These are phyloP conservation scores for Sternotherus odoratus DNA, from an alignment of 2,797 vertebrate genomes.

Conservation along the genomic window DNA sequence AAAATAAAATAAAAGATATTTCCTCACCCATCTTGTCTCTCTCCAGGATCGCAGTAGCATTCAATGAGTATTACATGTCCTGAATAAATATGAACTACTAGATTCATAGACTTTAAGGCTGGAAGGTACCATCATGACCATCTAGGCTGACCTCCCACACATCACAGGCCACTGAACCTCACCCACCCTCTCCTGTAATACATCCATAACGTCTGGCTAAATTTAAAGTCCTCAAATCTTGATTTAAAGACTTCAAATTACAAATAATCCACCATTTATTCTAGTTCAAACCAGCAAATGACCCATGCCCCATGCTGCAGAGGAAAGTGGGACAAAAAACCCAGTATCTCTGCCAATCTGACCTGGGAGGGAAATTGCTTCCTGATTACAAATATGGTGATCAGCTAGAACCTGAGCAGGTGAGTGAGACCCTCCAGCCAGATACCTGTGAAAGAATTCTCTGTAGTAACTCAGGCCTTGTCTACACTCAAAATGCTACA, in stretches of 20 bases:
- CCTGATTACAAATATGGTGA: background rate
- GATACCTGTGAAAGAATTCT: background rate
- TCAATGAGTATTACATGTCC: background rate
- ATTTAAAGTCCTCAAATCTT: background rate
- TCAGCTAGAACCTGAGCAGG: too few relatives aligned
- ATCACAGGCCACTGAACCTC: background rate
- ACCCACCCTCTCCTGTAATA: background rate
- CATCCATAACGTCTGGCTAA: background rate
- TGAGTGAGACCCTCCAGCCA: too few relatives aligned
- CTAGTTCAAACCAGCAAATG: background rate
- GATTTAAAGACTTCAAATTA: background rate
- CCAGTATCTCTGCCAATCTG: background rate
- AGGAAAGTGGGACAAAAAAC: too few relatives aligned
- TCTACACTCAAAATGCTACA: too few relatives aligned
- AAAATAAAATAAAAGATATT: background rate
- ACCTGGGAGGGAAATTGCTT: background rate
- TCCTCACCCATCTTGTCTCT: background rate
- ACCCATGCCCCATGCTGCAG: background rate
- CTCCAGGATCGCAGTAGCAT: background rate
- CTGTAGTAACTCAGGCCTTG: background rate
- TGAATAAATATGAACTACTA: conserved; percentile 2
- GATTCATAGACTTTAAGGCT: background rate
- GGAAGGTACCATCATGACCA: background rate
- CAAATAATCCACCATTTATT: too few relatives aligned
- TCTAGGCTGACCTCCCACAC: background rate